Evolutionary conservation across 2,113 vertebrate species (phyloP).

Genomic region (Theristicus caerulescens): DNA sequence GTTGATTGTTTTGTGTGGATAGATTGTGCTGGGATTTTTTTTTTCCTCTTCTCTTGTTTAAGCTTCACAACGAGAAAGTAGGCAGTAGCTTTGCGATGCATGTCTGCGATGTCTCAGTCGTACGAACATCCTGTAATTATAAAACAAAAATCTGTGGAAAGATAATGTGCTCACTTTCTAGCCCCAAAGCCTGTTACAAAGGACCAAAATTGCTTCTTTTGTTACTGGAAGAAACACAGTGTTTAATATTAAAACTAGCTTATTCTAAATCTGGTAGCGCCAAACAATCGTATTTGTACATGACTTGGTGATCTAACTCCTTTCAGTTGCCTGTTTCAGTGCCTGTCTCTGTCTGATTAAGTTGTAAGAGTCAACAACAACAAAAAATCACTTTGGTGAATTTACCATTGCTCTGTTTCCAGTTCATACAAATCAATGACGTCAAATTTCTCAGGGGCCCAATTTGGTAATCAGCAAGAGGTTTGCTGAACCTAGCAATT

Average conservation of each 20-base stretch:
- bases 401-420: not conserved
- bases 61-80: no score
- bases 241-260: not conserved
- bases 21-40: no score
- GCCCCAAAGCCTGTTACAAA: not conserved
- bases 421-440: not conserved
- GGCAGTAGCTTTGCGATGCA: no score
- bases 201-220: not conserved
- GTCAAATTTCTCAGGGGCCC: slow-evolving; percentile 3
- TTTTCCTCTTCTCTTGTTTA: no score
- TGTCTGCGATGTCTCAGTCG: not conserved
- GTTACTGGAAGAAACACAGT: not conserved
- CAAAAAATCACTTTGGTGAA: not conserved
- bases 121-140: not conserved
- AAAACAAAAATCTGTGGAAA: not conserved
- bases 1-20: no score
- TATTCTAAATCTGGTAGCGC: not conserved
- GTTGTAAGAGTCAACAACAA: not conserved
- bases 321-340: not conserved
- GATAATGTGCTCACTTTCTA: not conserved
- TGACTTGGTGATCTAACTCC: not conserved
- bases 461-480: slow-evolving; percentile 17
- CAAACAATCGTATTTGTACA: not conserved
- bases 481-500: slow-evolving; percentile 31
- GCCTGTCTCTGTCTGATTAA: not conserved